Percentiles rank a stretch among this genome's conserved stretches.
Evolutionary conservation across 2,113 vertebrate species (phyloP).

Genomic region (Pseudois nayaur): DNA sequence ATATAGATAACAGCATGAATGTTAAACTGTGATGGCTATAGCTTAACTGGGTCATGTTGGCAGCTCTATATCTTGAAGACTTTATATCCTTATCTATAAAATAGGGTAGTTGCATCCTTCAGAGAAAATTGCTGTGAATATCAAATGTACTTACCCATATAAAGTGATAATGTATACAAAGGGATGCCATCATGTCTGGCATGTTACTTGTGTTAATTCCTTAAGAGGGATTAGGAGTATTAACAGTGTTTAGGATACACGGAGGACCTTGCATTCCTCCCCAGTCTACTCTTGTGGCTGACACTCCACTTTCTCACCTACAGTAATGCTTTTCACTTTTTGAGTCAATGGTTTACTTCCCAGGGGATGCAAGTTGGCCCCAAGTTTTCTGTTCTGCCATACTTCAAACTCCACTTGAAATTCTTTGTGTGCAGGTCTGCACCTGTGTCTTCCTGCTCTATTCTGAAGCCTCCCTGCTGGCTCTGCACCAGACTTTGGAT

Average conservation of each 20-base stretch:
- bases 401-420: neutral
- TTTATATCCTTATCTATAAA: neutral
- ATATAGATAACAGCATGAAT: rapidly evolving
- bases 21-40: neutral
- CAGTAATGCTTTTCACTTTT: neutral
- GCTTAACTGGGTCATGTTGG: neutral
- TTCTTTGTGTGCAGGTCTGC: neutral
- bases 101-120: neutral
- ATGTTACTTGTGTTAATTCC: neutral
- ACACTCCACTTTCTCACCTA: neutral
- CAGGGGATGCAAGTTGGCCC: neutral
- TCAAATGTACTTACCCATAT: neutral
- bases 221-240: neutral
- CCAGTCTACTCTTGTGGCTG: too few relatives aligned
- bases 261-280: neutral
- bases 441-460: rapidly evolving
- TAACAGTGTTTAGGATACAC: neutral
- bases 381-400: neutral
- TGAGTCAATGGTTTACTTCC: neutral
- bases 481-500: neutral
- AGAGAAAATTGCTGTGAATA: neutral
- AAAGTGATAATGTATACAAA: neutral
- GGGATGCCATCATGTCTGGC: rapidly evolving
- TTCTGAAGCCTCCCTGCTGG: neutral
- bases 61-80: neutral